Evolutionary conservation across 2,113 vertebrate species (phyloP).

Genomic region (Nycticebus coucang): DNA sequence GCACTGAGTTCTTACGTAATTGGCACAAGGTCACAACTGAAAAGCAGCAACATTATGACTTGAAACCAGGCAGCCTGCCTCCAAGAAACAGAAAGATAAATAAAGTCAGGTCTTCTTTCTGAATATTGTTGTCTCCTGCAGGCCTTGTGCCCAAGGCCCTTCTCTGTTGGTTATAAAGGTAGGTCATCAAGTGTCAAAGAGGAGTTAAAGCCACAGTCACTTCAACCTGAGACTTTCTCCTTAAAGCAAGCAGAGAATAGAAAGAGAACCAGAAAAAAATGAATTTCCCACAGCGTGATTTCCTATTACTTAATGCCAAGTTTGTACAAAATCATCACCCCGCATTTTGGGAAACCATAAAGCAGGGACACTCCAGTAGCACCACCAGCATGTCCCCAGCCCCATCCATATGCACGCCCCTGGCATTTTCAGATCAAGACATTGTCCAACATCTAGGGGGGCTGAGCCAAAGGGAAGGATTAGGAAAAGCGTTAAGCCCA

Average conservation of each 20-base stretch:
- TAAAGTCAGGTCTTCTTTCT: neutral
- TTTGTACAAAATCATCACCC: neutral
- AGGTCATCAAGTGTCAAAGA: neutral
- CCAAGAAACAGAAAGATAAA: neutral
- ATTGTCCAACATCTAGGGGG: neutral
- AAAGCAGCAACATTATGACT: neutral
- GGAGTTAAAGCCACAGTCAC: fast-evolving
- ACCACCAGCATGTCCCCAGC: fast-evolving
- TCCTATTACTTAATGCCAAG: neutral
- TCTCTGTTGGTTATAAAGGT: neutral
- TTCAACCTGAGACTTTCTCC: neutral
- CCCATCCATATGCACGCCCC: neutral
- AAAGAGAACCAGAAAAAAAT: neutral
- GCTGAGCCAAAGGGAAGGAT: neutral
- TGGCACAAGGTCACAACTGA: neutral
- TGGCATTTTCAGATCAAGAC: neutral
- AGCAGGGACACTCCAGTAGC: neutral
- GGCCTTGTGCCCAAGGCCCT: neutral
- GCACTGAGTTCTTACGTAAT: neutral
- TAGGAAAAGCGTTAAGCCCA: neutral
- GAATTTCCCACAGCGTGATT: neutral
- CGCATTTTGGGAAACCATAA: neutral
- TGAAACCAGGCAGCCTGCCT: neutral
- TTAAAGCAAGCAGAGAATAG: neutral
- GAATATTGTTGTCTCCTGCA: neutral